phyloP scores from a whole-genome alignment of 1,140 invertebrate genomes.

The Drosophila santomea region DNA sequence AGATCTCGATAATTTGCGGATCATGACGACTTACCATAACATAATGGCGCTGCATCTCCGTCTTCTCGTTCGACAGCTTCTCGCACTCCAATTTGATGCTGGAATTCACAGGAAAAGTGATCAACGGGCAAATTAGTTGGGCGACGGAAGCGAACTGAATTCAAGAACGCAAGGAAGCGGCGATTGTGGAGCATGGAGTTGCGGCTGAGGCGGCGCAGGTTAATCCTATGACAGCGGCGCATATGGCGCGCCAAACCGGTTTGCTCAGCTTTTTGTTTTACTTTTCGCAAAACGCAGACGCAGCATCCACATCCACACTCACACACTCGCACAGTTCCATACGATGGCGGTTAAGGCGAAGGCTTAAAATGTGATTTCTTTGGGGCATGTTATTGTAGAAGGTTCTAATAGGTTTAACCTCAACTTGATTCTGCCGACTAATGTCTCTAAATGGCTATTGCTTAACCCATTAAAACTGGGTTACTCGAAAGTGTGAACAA shows the following conservation, averaged over 20 bases:
- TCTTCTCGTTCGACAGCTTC: constrained; percentile 98
- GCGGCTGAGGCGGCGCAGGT: constrained; percentile 49
- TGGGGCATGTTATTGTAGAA: constrained; percentile 4
- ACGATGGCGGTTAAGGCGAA: constrained; percentile 3
- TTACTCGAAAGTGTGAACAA: no score
- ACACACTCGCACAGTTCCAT: constrained; percentile 9
- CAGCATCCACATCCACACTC: constrained; percentile 48
- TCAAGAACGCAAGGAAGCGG: constrained; percentile 33
- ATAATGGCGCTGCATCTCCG: constrained; percentile 99
- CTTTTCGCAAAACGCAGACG: constrained; percentile 49
- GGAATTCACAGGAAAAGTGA: constrained; percentile 85
- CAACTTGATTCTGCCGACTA: neutral
- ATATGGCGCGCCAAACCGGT: constrained; percentile 74
- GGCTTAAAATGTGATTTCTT: constrained; percentile 27
- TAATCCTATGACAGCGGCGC: constrained; percentile 74
- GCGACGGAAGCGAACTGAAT: constrained; percentile 58
- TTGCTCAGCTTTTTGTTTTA: constrained; percentile 53
- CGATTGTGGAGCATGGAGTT: constrained; percentile 23
- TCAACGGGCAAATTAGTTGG: constrained; percentile 79
- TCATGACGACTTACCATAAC: constrained; percentile 92
- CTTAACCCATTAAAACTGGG: neutral
- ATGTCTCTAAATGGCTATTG: neutral
- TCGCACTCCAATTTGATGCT: constrained; percentile 96
- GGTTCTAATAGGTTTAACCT: constrained; percentile 6
- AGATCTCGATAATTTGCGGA: constrained; percentile 26